Conservation (phyloP, 2,113 vertebrate species). For the Athene noctua region DNA sequence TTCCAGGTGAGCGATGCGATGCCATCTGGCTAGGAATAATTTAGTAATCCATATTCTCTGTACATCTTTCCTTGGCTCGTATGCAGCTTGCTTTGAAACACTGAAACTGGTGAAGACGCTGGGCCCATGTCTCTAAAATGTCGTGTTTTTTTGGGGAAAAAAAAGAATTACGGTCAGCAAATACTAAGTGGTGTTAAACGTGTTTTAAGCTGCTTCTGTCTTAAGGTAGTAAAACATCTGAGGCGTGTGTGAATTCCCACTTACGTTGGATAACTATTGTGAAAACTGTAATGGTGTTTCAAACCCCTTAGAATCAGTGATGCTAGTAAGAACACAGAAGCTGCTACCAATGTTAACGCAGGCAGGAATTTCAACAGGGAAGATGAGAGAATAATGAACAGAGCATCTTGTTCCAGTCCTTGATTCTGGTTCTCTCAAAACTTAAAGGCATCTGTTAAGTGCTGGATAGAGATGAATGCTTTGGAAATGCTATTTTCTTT, state of each 20-base stretch:
- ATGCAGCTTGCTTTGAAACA: background rate
- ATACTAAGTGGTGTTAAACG: background rate
- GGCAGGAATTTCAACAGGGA: background rate
- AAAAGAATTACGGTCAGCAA: background rate
- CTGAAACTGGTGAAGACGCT: background rate
- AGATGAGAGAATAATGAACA: background rate
- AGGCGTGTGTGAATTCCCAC: background rate
- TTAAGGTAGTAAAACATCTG: background rate
- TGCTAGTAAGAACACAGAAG: background rate
- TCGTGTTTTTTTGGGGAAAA: fast-evolving
- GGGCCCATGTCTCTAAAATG: background rate
- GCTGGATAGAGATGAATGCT: background rate
- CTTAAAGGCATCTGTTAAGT: background rate
- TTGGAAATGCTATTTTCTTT: background rate
- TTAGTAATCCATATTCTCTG: background rate
- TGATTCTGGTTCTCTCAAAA: background rate
- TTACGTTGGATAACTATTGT: background rate
- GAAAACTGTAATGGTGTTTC: background rate
- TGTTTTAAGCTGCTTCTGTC: background rate
- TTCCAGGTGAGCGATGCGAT: background rate
- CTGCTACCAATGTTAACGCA: background rate
- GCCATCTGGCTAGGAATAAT: background rate
- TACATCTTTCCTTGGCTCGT: background rate
- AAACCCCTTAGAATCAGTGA: background rate
- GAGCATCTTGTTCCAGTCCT: background rate